Conservation (phyloP, 1,140 invertebrate species). For the Philotrypesis tridentata region DNA sequence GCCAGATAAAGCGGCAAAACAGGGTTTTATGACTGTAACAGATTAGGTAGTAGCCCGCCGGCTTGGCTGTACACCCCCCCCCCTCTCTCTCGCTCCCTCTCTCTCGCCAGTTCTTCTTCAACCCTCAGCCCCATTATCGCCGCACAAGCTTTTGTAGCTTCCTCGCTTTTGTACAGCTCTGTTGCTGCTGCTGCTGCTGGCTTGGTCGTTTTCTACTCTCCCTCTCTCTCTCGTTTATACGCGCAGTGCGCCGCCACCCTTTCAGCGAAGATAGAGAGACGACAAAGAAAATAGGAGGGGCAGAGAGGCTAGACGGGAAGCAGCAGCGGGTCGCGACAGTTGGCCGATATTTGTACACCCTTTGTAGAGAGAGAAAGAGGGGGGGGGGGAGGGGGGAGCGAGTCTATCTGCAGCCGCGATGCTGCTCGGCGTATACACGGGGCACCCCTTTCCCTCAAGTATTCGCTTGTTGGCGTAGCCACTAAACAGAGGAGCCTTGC, state of each 20-base stretch:
- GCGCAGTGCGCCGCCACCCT: neutral
- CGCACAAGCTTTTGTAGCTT: constrained; percentile 46
- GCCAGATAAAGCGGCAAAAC: constrained; percentile 55
- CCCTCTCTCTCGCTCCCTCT: neutral
- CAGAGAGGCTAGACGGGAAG: constrained; percentile 40
- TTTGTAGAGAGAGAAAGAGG: constrained; percentile 56
- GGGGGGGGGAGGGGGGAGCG: too few species aligned
- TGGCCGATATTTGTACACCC: constrained; percentile 61
- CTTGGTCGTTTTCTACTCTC: neutral
- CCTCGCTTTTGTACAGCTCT: constrained; percentile 36
- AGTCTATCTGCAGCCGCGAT: constrained; percentile 35
- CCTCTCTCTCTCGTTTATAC: neutral
- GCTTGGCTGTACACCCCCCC: neutral
- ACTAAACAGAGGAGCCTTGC: constrained; percentile 37
- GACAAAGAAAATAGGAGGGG: constrained; percentile 12
- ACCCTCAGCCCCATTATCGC: constrained; percentile 43
- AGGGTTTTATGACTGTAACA: constrained; percentile 60
- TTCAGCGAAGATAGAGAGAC: constrained; percentile 12
- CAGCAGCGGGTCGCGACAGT: constrained; percentile 53
- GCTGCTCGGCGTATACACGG: constrained; percentile 28
- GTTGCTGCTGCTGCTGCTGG: neutral
- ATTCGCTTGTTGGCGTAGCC: constrained; percentile 45
- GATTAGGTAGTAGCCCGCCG: constrained; percentile 54
- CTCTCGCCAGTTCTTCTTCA: constrained; percentile 30
- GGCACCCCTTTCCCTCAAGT: constrained; percentile 24